phyloP scores from a whole-genome alignment of 2,888 invertebrate species.

The Mesorhabditis belari region DNA sequence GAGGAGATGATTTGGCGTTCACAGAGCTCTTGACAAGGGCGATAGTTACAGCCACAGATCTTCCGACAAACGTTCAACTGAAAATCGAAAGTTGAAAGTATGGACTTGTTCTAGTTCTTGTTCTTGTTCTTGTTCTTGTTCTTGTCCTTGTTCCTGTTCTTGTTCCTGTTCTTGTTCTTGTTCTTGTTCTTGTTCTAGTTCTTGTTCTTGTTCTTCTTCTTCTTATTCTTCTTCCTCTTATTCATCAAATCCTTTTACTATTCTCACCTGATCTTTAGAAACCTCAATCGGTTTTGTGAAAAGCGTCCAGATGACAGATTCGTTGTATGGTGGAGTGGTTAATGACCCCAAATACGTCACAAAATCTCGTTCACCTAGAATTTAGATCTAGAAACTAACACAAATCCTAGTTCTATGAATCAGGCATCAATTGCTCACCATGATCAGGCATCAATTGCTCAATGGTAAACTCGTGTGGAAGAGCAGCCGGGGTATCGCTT shows the following conservation, averaged over 20 bases:
- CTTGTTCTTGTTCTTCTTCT: too few relatives aligned
- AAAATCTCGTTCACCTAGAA: conserved; percentile 44
- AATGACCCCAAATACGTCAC: conserved; percentile 55
- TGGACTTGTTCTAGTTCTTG: too few relatives aligned
- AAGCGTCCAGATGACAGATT: conserved; percentile 55
- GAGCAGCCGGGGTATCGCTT: conserved; percentile 4
- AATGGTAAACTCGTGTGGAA: conserved; percentile 23
- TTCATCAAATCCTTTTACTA: too few relatives aligned
- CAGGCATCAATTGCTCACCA: neutral
- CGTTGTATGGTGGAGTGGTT: conserved; percentile 54
- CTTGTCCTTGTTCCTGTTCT: too few relatives aligned
- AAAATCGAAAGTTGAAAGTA: too few relatives aligned
- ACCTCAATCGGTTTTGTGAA: conserved; percentile 52
- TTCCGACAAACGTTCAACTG: conserved; percentile 3
- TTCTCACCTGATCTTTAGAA: conserved; percentile 42
- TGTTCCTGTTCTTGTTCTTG: too few relatives aligned
- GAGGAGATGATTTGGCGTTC: conserved; percentile 26
- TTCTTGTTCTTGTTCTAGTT: too few relatives aligned
- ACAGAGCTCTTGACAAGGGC: conserved; percentile 2
- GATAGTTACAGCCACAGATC: conserved; percentile 1
- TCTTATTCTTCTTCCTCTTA: too few relatives aligned
- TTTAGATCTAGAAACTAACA: too few relatives aligned
- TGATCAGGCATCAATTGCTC: conserved; percentile 18
- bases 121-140: too few relatives aligned
- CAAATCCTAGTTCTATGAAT: neutral